A percentile compares a stretch with the other conserved stretches of the same genome.
phyloP scores from a whole-genome alignment of 2,113 vertebrate species.

The Bubo bubo region DNA sequence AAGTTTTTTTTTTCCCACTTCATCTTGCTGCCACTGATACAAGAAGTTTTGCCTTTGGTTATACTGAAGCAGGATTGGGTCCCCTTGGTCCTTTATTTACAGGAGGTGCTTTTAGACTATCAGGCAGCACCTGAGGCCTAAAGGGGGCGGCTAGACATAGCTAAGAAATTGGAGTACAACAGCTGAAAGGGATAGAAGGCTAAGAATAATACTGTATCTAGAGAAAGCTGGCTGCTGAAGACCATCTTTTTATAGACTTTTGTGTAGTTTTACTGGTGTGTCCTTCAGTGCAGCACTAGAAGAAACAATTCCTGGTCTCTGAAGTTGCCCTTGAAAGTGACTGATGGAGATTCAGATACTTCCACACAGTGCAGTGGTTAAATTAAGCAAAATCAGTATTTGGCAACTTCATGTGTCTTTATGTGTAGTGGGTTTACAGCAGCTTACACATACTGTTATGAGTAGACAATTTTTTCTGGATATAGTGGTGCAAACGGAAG shows the following conservation, averaged over 20 bases:
- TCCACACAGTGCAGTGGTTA: not conserved
- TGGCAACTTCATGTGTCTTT: not conserved
- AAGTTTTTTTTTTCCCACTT: not conserved
- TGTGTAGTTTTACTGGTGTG: not conserved
- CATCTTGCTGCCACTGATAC: not conserved
- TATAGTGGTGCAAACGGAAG: not conserved
- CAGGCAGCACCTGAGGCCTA: not conserved
- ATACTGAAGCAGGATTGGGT: not conserved
- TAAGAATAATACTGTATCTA: not conserved
- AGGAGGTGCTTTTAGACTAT: not conserved
- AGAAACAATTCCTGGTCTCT: not conserved
- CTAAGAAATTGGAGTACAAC: not conserved
- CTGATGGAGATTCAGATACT: not conserved
- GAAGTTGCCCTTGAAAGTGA: not conserved
- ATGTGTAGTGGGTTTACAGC: not conserved
- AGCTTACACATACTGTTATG: not conserved
- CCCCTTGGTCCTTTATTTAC: not conserved
- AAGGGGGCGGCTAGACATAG: not conserved
- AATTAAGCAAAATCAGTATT: not conserved
- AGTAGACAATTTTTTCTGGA: not conserved
- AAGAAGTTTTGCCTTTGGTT: not conserved
- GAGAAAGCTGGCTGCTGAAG: not conserved
- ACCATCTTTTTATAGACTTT: not conserved
- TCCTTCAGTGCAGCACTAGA: not conserved
- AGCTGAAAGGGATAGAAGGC: not conserved